Evolutionary conservation across 2,888 invertebrate species (phyloP).

Genomic region (Brenthis hecate): DNA sequence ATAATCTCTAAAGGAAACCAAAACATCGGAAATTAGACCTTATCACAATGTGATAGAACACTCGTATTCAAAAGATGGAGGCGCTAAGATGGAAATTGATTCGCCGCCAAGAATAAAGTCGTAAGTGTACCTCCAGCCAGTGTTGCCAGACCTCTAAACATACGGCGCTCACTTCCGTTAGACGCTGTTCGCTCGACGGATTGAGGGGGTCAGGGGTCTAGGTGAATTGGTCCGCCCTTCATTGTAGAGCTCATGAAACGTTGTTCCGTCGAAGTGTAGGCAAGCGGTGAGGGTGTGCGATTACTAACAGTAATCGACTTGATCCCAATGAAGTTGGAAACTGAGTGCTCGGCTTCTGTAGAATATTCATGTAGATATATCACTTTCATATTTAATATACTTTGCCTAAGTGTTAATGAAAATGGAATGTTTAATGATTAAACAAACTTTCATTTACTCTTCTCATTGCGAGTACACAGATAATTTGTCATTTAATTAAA

Average conservation of each 20-base stretch:
- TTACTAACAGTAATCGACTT: conserved; percentile 76
- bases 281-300: conserved; percentile 71
- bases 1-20: conserved; percentile 57
- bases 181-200: conserved; percentile 41
- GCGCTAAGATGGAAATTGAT: conserved; percentile 74
- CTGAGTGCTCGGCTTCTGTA: conserved; percentile 50
- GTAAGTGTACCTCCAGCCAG: conserved; percentile 49
- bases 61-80: conserved; percentile 47
- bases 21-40: conserved; percentile 61
- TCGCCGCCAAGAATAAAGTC: conserved; percentile 68
- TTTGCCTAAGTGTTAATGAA: neutral
- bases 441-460: too few species aligned
- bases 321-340: conserved; percentile 77
- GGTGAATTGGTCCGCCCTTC: conserved; percentile 45
- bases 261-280: conserved; percentile 54
- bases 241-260: conserved; percentile 55
- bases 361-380: conserved; percentile 17
- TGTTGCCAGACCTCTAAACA: conserved; percentile 46
- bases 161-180: conserved; percentile 53
- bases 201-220: conserved; percentile 45
- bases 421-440: too few species aligned
- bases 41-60: conserved; percentile 53
- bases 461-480: too few species aligned
- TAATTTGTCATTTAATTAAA: too few species aligned
- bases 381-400: neutral